Percentiles rank a stretch among this genome's conserved stretches.
These are phyloP conservation scores for Cynodonichthys magdalenae DNA, from an alignment of 2,797 vertebrate genomes.

Conservation along the genomic window DNA sequence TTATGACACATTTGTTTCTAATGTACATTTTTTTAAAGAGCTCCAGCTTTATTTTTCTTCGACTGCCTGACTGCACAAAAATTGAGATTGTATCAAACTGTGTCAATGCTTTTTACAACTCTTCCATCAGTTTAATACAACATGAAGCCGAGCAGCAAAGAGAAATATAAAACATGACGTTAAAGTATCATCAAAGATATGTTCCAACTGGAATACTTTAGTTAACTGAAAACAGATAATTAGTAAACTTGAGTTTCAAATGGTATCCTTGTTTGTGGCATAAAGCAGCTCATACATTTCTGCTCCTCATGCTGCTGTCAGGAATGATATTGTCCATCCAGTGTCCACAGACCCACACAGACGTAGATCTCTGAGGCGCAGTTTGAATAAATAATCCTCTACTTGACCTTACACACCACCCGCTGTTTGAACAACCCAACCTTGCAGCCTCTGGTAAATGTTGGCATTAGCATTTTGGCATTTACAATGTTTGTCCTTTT, in stretches of 20 bases:
- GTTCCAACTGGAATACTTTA: no score
- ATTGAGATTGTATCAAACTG: no score
- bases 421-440: conserved; percentile 77
- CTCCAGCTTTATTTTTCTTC: no score
- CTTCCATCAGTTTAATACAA: no score
- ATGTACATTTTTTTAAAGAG: background rate
- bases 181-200: no score
- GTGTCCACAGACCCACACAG: conserved; percentile 17
- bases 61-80: no score
- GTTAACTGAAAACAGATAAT: background rate
- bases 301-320: conserved; percentile 9
- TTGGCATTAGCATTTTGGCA: conserved; percentile 87
- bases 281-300: conserved; percentile 7
- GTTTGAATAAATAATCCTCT: conserved; percentile 69
- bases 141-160: no score
- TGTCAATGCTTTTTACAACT: no score
- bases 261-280: background rate
- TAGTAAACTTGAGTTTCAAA: background rate
- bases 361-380: conserved; percentile 34
- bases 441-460: conserved; percentile 79
- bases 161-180: no score
- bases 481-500: conserved; percentile 74
- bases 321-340: conserved; percentile 24
- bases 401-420: conserved; percentile 72
- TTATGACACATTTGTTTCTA: background rate